Evolutionary conservation across 2,113 vertebrate species (phyloP).

Genomic region (Regulus satrapa): DNA sequence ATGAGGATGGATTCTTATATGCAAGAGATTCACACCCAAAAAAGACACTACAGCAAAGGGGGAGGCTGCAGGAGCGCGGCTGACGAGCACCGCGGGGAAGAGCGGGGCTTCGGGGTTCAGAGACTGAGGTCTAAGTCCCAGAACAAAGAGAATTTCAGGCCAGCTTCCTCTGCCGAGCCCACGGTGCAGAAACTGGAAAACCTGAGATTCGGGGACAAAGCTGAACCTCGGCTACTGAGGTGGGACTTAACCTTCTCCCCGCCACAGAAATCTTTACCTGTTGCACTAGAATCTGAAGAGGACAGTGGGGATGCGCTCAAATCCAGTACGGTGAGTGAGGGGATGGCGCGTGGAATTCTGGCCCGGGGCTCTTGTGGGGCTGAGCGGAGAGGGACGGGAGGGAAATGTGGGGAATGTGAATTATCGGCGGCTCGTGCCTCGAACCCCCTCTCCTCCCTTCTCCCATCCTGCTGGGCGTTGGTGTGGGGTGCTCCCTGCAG

Average conservation of each 20-base stretch:
- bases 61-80: slow-evolving; percentile 61
- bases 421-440: fast-evolving
- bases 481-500: background rate
- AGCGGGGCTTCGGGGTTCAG: slow-evolving; percentile 81
- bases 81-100: slow-evolving; percentile 72
- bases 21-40: slow-evolving; percentile 75
- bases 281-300: slow-evolving; percentile 89
- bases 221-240: slow-evolving; percentile 90
- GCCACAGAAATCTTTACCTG: slow-evolving; percentile 89
- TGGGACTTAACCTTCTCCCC: slow-evolving; percentile 95
- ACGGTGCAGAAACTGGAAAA: slow-evolving; percentile 96
- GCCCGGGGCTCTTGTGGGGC: background rate
- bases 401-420: background rate
- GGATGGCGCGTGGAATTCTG: background rate
- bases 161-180: slow-evolving; percentile 81
- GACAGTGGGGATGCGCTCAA: slow-evolving; percentile 86
- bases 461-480: background rate
- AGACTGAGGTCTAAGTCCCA: slow-evolving; percentile 84
- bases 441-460: background rate
- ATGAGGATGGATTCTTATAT: slow-evolving; percentile 76
- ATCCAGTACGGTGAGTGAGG: slow-evolving; percentile 87
- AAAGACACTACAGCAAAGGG: slow-evolving; percentile 72
- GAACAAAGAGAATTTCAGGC: slow-evolving; percentile 81
- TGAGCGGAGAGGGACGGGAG: fast-evolving
- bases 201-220: slow-evolving; percentile 89